Conservation (phyloP, 2,113 vertebrate genomes). For the Corynorhinus townsendii region DNA sequence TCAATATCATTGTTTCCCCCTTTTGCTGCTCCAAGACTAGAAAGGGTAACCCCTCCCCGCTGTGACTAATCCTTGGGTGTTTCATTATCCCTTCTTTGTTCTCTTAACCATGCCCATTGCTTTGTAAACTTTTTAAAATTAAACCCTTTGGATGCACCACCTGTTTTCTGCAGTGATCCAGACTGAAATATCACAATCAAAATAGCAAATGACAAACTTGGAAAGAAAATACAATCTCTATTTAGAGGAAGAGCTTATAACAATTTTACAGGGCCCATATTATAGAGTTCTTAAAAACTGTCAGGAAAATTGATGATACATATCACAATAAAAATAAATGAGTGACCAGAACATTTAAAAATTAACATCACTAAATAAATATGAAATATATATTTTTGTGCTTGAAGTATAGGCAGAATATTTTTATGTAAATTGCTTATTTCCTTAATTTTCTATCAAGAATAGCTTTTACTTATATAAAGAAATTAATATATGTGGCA, state of each 20-base stretch:
- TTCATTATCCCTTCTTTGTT: slow-evolving; percentile 52
- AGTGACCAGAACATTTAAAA: neutral
- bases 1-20: neutral
- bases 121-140: slow-evolving; percentile 47
- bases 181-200: neutral
- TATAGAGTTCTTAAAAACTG: neutral
- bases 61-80: slow-evolving; percentile 61
- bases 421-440: neutral
- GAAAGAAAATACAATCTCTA: neutral
- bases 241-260: neutral
- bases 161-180: slow-evolving; percentile 30
- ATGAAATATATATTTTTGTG: neutral
- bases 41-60: neutral
- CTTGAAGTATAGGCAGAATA: neutral
- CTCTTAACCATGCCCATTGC: neutral
- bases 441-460: neutral
- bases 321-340: neutral
- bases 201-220: slow-evolving; percentile 12
- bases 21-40: neutral
- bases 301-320: neutral
- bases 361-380: neutral
- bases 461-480: neutral
- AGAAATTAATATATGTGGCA: neutral
- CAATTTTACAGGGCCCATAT: neutral
- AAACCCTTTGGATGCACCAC: slow-evolving; percentile 35